Evolutionary conservation across 2,888 invertebrate species (phyloP).

Genomic region (Agrotis exclamationis): DNA sequence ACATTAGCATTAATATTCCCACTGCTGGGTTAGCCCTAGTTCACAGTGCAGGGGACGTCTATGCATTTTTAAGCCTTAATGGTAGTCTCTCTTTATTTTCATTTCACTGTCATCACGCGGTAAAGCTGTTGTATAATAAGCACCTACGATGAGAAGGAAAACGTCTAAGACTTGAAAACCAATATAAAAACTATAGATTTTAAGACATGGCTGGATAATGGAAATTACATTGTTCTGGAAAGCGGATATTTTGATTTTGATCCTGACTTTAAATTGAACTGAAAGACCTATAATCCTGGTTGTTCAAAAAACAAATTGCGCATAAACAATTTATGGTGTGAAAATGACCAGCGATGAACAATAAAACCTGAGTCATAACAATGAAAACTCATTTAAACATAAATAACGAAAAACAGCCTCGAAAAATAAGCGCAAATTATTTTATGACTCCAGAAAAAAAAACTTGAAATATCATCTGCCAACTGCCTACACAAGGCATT

Average conservation of each 20-base stretch:
- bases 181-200: not conserved
- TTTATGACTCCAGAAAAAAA: not conserved
- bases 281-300: not conserved
- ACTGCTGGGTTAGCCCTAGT: no score
- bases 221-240: not conserved
- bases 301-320: not conserved
- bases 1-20: not conserved
- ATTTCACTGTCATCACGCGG: no score
- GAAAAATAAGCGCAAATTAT: not conserved
- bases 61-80: no score
- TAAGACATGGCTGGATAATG: not conserved
- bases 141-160: no score
- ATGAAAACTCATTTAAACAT: not conserved
- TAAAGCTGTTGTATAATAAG: no score
- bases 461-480: not conserved
- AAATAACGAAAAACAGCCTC: not conserved
- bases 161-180: no score
- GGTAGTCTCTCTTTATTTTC: no score
- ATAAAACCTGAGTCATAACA: not conserved
- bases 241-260: not conserved
- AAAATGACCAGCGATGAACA: not conserved
- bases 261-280: no score
- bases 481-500: conserved; percentile 9
- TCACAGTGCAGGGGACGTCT: no score
- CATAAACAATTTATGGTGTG: not conserved